Percentiles rank a stretch among this genome's conserved stretches.
Evolutionary conservation across 2,797 vertebrate genomes (phyloP).

Genomic region (Borostomias antarcticus): DNA sequence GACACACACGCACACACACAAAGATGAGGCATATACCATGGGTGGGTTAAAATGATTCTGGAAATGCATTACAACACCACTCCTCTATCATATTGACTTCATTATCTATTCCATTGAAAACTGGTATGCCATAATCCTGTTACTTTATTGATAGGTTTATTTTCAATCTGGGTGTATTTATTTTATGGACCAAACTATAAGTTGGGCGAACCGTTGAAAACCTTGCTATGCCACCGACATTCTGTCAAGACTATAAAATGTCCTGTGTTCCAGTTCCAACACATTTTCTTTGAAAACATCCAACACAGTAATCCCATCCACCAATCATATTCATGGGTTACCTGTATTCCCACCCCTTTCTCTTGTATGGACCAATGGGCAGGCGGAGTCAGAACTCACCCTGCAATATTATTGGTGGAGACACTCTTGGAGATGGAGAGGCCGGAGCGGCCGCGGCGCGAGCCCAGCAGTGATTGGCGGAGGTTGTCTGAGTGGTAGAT

Average conservation of each 20-base stretch:
- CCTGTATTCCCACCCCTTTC: neutral
- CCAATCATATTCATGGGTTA: neutral
- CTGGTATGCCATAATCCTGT: neutral
- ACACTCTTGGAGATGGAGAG: conserved; percentile 91
- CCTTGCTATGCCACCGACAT: too few species aligned
- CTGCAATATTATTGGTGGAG: conserved; percentile 91
- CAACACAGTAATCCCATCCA: neutral
- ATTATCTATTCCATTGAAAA: neutral
- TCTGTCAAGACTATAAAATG: too few species aligned
- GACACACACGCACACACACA: conserved; percentile 6
- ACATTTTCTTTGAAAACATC: too few species aligned
- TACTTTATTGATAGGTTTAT: too few species aligned
- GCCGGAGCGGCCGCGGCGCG: conserved; percentile 81
- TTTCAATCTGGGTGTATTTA: too few species aligned
- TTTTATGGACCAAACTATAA: too few species aligned
- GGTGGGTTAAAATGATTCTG: neutral
- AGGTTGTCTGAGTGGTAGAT: conserved; percentile 89
- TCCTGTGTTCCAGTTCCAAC: too few species aligned
- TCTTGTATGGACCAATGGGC: neutral
- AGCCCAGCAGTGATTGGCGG: conserved; percentile 84
- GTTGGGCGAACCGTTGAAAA: too few species aligned
- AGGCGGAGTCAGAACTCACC: conserved; percentile 68
- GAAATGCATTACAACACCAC: too few species aligned
- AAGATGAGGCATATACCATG: neutral
- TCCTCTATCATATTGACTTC: neutral